Conservation (phyloP, 2,797 vertebrate genomes). For the Siniperca undulata region DNA sequence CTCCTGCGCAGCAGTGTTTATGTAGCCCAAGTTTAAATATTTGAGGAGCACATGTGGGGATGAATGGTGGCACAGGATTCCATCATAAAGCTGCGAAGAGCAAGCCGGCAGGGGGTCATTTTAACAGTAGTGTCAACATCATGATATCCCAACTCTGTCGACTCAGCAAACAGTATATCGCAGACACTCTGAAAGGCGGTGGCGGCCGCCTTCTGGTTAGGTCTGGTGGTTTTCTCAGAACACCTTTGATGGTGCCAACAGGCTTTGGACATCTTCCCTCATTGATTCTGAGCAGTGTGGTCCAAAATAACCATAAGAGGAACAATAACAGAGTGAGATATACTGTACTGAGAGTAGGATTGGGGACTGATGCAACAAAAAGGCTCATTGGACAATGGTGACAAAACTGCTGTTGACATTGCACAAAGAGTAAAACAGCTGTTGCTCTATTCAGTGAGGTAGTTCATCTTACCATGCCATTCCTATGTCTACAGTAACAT, state of each 20-base stretch:
- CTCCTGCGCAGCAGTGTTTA: constrained; percentile 74
- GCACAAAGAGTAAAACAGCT: constrained; percentile 53
- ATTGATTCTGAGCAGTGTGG: constrained; percentile 37
- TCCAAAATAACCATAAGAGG: constrained; percentile 59
- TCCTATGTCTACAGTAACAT: constrained; percentile 47
- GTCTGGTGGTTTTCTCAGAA: constrained; percentile 77
- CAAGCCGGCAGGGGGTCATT: constrained; percentile 82
- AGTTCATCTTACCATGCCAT: constrained; percentile 34
- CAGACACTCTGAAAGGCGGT: constrained; percentile 60
- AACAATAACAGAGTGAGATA: constrained; percentile 45
- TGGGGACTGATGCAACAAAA: constrained; percentile 35
- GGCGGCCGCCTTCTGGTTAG: constrained; percentile 78
- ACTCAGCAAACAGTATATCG: constrained; percentile 84
- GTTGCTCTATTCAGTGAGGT: constrained; percentile 57
- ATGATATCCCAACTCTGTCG: constrained; percentile 71
- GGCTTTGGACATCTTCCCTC: constrained; percentile 48
- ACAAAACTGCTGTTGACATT: constrained; percentile 32
- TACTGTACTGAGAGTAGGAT: not conserved
- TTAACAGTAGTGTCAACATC: constrained; percentile 85
- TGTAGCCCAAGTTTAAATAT: constrained; percentile 85
- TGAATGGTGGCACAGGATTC: constrained; percentile 84
- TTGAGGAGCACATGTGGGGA: constrained; percentile 85
- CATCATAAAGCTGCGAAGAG: constrained; percentile 84
- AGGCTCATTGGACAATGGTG: constrained; percentile 25
- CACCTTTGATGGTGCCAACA: constrained; percentile 64